Evolutionary conservation across 2,113 vertebrate species (phyloP), one percentile per base, ranked within the genome.

Genomic region (Setophaga petechia): DNA sequence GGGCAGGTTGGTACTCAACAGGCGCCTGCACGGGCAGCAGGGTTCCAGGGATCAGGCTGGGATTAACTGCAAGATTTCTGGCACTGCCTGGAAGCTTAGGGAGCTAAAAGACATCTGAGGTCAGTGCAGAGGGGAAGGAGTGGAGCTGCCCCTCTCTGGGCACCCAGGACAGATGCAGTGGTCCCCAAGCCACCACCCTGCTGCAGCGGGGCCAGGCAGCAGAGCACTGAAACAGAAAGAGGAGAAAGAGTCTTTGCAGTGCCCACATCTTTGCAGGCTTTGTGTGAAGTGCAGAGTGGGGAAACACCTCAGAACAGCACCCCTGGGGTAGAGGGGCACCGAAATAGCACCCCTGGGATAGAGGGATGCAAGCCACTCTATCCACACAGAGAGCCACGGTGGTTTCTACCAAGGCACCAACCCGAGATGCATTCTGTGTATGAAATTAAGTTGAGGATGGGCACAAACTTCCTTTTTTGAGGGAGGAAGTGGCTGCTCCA

Each of bases 221-320:
- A 49, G 63, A 57, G 22, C 12, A 1, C 24, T 31, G 41, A 33
- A 65, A 24, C 28, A 73, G 51, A 73, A 43, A 39, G 21, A 59
- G 41, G 39, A 39, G 37, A 39, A 39, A 39, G 37, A 39, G 37
- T 23, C 46, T 12, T 47, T 47, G 3, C 3, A 4, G 24, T 74
- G 59, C 31, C 59, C 73, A 24, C 0, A 0, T 15, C 46, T 44
- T 61, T 39, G 33, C 33, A 93, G 54, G 35, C 76, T 67, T 41
- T 30, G 23, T 44, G 49, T 77, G 59, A 73, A 44, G 30, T 22
- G 77, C 37, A 44, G 21, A 18, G 10, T 24, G 37, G 33, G 44
- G 46, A 77, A 75, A 62, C 1, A 2, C 0, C 0, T n/a, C 0
- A 0, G 41, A 87, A 51, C 5, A 65, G 24, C 37, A 72, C 3